Percentiles rank a stretch among this genome's conserved stretches.
These are phyloP conservation scores for Thymelicus lineola DNA, from an alignment of 2,888 invertebrate species.

Conservation along the genomic window DNA sequence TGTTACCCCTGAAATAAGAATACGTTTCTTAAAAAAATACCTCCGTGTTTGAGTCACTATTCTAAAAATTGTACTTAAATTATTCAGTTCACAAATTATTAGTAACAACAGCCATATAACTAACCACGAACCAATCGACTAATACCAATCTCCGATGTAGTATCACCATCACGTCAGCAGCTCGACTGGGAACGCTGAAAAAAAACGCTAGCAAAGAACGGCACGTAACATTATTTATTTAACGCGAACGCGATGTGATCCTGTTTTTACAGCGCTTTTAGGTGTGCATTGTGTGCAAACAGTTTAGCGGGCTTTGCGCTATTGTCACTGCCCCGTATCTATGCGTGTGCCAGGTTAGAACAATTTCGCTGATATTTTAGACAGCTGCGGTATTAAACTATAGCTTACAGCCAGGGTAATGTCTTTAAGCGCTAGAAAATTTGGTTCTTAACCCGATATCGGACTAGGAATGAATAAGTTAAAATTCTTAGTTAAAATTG, in stretches of 20 bases:
- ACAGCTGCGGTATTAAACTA: background rate
- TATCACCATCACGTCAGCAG: constrained; percentile 2
- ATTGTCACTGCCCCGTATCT: constrained; percentile 49
- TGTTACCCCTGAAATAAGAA: too few relatives aligned
- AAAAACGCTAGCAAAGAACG: constrained; percentile 58
- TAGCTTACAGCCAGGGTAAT: background rate
- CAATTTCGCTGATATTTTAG: constrained; percentile 18
- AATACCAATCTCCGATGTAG: background rate
- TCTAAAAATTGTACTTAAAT: too few relatives aligned
- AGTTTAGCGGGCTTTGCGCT: constrained; percentile 69
- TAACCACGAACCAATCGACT: background rate
- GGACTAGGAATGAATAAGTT: too few relatives aligned
- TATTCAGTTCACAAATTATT: too few relatives aligned
- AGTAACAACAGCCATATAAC: too few relatives aligned
- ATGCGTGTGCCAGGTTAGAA: constrained; percentile 23
- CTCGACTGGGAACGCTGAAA: constrained; percentile 29
- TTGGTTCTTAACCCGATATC: too few relatives aligned
- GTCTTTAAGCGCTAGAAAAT: background rate
- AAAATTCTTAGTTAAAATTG: too few relatives aligned
- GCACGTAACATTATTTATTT: constrained; percentile 81
- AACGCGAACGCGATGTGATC: constrained; percentile 63
- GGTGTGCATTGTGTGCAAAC: constrained; percentile 64
- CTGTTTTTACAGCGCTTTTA: constrained; percentile 69
- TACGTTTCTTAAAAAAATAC: too few relatives aligned
- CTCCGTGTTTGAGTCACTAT: too few relatives aligned